Base-by-base conservation (phyloP, 1,140 invertebrate genomes). In the Tetragonula clypearis region DNA sequence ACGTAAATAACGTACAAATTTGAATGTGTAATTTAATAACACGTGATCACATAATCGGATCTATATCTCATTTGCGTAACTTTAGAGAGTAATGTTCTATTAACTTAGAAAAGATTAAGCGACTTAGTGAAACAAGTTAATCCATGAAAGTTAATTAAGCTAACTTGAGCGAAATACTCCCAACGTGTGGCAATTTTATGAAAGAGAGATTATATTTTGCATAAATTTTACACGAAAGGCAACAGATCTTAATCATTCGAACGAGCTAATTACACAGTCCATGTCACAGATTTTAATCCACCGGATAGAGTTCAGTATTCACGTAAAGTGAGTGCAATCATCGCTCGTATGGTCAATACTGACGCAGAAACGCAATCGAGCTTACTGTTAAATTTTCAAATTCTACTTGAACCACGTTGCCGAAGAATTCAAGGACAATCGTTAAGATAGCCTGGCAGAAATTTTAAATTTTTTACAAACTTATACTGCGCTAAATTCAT, bases 291-390 rank as follows among this genome's bases (percentile, higher is more conserved):
- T 74, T 65, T 65, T 69, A 49, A 73, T 68, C 66, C 30, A 19
- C 6, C 49, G 58, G 82, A 77, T 49, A 49, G 41, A 58, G 41
- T 2, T 41, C n/a, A 49, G 58, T n/a, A 30, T 41, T 41, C 41
- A 77, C 68, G 66, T 74, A 86, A 88, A 76, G 66, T 41, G 69
- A 85, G 79, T 69, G 71, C 82, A 84, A 89, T 89, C 87, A 85
- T 85, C 74, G 35, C 60, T 78, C 23, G 62, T 56, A 65, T 66
- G 79, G 82, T 87, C 88, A 87, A 90, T 89, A 90, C 89, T 89
- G 82, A 72, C 71, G 75, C 71, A 87, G 88, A 77, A 89, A 81
- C 82, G 66, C 73, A 87, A 79, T 79, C 60, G 49, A 77, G 12
- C 30, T 69, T 65, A 56, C 80, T 73, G 56, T 21, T 41, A 77